Evolutionary conservation across 1,140 invertebrate genomes (phyloP).

Genomic region (Babylonia areolata): DNA sequence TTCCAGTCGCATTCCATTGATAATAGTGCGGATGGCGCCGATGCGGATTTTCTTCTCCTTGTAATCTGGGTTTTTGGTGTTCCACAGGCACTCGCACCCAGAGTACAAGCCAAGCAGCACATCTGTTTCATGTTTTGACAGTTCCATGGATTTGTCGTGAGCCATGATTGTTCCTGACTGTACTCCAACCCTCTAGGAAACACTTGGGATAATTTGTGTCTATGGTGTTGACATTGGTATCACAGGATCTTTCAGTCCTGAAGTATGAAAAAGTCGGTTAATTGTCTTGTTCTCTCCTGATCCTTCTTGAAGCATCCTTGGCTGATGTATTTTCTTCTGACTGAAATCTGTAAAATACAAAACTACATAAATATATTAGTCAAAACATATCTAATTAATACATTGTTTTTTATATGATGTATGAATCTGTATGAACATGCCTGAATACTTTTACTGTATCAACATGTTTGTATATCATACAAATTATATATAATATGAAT

Average conservation of each 20-base stretch:
- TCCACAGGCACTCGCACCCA: conserved; percentile 36
- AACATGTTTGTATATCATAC: background rate
- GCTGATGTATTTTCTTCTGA: too few species aligned
- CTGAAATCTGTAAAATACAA: too few species aligned
- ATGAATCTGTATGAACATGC: too few species aligned
- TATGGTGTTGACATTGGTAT: background rate
- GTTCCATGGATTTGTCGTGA: background rate
- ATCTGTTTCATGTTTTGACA: conserved; percentile 27
- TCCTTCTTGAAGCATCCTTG: too few species aligned
- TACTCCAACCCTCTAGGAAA: background rate
- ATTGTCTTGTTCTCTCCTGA: too few species aligned
- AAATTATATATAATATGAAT: background rate
- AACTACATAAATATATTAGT: too few species aligned
- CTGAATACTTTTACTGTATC: background rate
- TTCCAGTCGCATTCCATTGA: conserved; percentile 35
- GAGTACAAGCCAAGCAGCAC: conserved; percentile 32
- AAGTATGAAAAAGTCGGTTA: too few species aligned
- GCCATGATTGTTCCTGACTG: conserved; percentile 7
- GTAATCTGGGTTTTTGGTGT: conserved; percentile 23
- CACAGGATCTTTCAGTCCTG: too few species aligned
- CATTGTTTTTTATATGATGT: too few species aligned
- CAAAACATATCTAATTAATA: too few species aligned
- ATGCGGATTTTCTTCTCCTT: background rate
- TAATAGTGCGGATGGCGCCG: conserved; percentile 21
- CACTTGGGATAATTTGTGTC: background rate